phyloP scores from a whole-genome alignment of 2,888 invertebrate genomes.

The Amblyjoppa proteus region DNA sequence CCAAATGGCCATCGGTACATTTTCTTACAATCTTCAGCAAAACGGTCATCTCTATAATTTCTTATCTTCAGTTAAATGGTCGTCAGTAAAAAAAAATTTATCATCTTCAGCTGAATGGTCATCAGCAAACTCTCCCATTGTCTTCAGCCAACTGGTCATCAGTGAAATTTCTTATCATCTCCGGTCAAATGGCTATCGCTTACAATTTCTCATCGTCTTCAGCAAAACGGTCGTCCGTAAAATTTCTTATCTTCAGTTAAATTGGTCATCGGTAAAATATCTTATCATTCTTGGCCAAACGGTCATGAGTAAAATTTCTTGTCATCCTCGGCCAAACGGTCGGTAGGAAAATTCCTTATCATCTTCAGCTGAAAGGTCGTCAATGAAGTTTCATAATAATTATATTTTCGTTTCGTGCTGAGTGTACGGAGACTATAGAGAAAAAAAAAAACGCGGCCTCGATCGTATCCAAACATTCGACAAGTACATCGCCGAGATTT shows the following conservation, averaged over 20 bases:
- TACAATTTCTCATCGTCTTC: too few species aligned
- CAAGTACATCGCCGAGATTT: constrained; percentile 16
- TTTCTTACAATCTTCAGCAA: background rate
- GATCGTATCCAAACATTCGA: background rate
- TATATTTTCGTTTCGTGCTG: too few species aligned
- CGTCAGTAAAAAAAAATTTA: background rate
- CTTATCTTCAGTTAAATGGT: background rate
- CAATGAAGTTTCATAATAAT: background rate
- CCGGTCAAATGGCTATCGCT: background rate
- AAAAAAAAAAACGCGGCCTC: background rate
- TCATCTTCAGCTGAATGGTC: constrained; percentile 1
- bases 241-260: too few species aligned
- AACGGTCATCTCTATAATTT: background rate
- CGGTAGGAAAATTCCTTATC: background rate
- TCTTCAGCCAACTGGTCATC: background rate
- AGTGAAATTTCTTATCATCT: background rate
- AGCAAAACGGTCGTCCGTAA: too few species aligned
- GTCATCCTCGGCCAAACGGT: constrained; percentile 1
- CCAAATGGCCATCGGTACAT: background rate
- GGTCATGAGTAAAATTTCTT: background rate
- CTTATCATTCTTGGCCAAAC: background rate
- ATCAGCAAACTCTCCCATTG: background rate
- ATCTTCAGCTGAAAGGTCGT: background rate
- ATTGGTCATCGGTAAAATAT: too few species aligned
- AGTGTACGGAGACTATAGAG: background rate